These are phyloP conservation scores for Cinclus mexicanus DNA, from an alignment of 2,113 vertebrate genomes.

Conservation along the genomic window DNA sequence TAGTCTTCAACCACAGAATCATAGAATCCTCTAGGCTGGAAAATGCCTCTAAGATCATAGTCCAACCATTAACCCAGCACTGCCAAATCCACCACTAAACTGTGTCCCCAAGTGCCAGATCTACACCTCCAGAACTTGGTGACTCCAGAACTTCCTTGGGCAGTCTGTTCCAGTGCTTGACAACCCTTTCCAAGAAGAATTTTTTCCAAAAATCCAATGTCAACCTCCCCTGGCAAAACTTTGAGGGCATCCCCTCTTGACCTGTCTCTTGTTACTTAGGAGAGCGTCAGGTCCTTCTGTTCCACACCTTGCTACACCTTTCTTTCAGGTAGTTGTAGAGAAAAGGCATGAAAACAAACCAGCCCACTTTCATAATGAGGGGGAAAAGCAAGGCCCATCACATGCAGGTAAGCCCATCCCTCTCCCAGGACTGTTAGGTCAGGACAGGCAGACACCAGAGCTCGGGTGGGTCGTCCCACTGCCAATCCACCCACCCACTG, in stretches of 20 bases:
- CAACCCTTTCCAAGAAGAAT: not conserved
- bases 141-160: not conserved
- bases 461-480: rapidly evolving
- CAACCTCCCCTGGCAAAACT: not conserved
- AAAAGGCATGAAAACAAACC: not conserved
- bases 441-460: not conserved
- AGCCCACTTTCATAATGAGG: not conserved
- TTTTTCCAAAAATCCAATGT: not conserved
- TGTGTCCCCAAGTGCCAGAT: not conserved
- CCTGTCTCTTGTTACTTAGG: not conserved
- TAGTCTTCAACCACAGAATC: not conserved
- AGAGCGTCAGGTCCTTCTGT: not conserved
- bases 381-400: not conserved
- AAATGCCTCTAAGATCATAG: not conserved
- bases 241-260: not conserved
- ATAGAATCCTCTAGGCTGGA: not conserved
- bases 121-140: not conserved
- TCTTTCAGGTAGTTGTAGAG: not conserved
- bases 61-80: not conserved
- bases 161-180: not conserved
- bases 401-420: not conserved
- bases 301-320: not conserved
- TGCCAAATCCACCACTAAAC: not conserved
- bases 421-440: rapidly evolving
- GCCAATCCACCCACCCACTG: not conserved